Conservation (phyloP, 2,797 vertebrate species). For the Enteromius trimaculatus region DNA sequence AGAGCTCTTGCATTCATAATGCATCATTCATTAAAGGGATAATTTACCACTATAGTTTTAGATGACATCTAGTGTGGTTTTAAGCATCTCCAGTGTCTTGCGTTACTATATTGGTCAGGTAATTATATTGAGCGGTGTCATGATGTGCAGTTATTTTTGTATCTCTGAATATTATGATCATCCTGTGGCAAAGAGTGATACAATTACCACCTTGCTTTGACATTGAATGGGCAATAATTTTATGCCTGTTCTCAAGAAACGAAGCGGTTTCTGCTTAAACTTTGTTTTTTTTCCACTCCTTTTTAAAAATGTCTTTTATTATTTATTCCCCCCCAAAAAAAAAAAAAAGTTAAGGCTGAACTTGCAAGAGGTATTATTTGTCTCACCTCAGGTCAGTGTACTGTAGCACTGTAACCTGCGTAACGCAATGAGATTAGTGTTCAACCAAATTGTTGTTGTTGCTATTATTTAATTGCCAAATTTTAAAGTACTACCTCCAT, state of each 20-base stretch:
- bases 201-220: slow-evolving; percentile 11
- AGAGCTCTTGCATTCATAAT: neutral
- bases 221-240: neutral
- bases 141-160: slow-evolving; percentile 19
- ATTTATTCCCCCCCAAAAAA: neutral
- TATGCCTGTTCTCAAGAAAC: neutral
- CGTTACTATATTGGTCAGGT: neutral
- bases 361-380: neutral
- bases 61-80: slow-evolving; percentile 10
- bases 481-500: neutral
- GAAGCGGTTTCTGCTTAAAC: too few relatives aligned
- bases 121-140: slow-evolving; percentile 16
- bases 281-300: too few relatives aligned
- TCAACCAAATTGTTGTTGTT: neutral
- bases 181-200: neutral
- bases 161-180: slow-evolving; percentile 6
- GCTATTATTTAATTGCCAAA: neutral
- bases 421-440: neutral
- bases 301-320: neutral
- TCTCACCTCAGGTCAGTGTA: neutral
- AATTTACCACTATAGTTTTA: slow-evolving; percentile 15
- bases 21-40: neutral
- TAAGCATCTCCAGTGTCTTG: slow-evolving; percentile 18
- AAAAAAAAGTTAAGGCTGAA: neutral
- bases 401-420: neutral